A percentile compares a stretch with the other conserved stretches of the same genome.
Conservation (phyloP, 1,140 invertebrate genomes). For the Globodera rostochiensis region DNA sequence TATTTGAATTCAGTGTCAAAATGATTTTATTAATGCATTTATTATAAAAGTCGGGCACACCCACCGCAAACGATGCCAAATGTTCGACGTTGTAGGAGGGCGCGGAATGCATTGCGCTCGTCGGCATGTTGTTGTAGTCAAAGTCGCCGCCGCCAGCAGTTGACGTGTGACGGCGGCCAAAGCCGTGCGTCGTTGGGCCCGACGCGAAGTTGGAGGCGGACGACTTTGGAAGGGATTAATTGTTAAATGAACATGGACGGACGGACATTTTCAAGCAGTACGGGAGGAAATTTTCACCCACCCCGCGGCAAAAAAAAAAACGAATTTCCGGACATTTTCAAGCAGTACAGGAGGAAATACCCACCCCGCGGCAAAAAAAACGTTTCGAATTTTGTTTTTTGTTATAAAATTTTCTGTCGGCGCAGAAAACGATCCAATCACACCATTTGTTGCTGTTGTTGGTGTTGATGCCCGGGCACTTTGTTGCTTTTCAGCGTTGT, state of each 20-base stretch:
- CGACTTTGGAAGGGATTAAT: not conserved
- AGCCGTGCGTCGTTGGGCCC: not conserved
- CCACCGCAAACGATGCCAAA: slow-evolving; percentile 91
- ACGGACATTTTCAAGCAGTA: too few species aligned
- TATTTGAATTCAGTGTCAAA: too few species aligned
- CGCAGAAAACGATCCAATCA: too few species aligned
- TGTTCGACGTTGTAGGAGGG: slow-evolving; percentile 89
- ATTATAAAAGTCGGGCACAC: not conserved
- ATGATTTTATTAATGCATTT: not conserved
- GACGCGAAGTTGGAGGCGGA: not conserved
- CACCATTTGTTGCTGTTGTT: not conserved
- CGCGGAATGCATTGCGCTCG: slow-evolving; percentile 30
- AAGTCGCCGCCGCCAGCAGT: not conserved
- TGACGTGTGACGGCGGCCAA: slow-evolving; percentile 18
- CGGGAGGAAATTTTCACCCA: too few species aligned
- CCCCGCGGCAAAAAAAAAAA: too few species aligned
- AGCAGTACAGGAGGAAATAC: too few species aligned
- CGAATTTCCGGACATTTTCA: too few species aligned
- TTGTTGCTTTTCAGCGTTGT: not conserved
- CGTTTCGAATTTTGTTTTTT: too few species aligned
- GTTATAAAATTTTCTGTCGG: too few species aligned
- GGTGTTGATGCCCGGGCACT: not conserved
- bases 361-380: too few species aligned
- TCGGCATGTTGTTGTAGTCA: not conserved
- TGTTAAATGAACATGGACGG: too few species aligned